phyloP scores from a whole-genome alignment of 2,797 vertebrate genomes.

The Steatocranus sp. region DNA sequence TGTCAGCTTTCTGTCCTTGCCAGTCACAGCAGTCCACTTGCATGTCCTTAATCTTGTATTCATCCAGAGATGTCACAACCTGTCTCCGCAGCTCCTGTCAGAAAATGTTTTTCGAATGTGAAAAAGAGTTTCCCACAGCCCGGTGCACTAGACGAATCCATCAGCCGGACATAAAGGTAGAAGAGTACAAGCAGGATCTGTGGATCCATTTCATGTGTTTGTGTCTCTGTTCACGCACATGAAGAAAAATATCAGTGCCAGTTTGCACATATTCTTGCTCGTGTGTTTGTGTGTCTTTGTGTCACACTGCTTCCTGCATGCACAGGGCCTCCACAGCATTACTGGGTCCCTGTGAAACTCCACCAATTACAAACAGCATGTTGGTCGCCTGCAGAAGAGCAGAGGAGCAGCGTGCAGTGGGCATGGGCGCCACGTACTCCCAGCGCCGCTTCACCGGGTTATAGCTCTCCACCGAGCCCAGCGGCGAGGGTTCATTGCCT shows the following conservation, averaged over 20 bases:
- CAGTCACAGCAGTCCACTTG: neutral
- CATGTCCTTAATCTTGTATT: conserved; percentile 23
- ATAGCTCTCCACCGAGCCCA: conserved; percentile 90
- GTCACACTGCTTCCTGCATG: conserved; percentile 85
- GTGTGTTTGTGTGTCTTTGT: neutral
- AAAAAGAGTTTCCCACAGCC: conserved; percentile 6
- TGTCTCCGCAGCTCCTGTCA: neutral
- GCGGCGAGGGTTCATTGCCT: conserved; percentile 91
- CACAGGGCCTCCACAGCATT: conserved; percentile 89
- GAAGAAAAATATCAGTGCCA: neutral
- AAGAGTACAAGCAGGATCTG: conserved; percentile 5
- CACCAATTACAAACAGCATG: conserved; percentile 88
- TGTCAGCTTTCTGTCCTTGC: conserved; percentile 8
- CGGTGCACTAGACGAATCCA: conserved; percentile 5
- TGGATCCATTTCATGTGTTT: neutral
- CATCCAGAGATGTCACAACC: conserved; percentile 31
- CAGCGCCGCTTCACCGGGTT: conserved; percentile 86
- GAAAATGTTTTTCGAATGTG: conserved; percentile 24
- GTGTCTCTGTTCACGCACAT: neutral
- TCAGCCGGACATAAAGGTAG: conserved; percentile 2
- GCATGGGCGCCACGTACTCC: conserved; percentile 86
- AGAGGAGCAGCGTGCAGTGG: conserved; percentile 90
- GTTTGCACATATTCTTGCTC: neutral
- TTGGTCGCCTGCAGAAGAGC: conserved; percentile 78
- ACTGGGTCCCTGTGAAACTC: conserved; percentile 94